Conservation (phyloP, 2,113 vertebrate species). For the Oreochromis tanganicae region DNA sequence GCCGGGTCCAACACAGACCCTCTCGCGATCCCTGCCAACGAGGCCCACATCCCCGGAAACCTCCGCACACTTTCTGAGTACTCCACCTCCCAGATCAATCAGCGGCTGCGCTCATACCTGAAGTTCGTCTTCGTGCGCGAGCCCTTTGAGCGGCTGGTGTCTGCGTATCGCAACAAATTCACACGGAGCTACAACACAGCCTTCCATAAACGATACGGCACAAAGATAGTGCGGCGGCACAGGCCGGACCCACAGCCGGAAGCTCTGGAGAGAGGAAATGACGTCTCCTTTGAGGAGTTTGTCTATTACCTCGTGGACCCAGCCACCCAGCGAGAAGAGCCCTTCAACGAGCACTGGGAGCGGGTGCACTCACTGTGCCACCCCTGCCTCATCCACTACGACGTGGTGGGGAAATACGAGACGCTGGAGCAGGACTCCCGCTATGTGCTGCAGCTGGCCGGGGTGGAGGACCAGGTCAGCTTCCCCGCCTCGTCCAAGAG, state of each 20-base stretch:
- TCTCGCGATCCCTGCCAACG: slow-evolving; percentile 79
- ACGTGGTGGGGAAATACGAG: slow-evolving; percentile 93
- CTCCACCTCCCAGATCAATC: slow-evolving; percentile 81
- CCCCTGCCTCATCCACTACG: slow-evolving; percentile 89
- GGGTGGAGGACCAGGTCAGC: slow-evolving; percentile 72
- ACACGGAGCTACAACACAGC: slow-evolving; percentile 85
- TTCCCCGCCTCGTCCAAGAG: slow-evolving; percentile 79
- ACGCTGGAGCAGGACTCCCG: slow-evolving; percentile 88
- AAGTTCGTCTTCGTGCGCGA: slow-evolving; percentile 92
- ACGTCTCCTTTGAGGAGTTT: slow-evolving; percentile 91
- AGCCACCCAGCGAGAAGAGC: slow-evolving; percentile 81
- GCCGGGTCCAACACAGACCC: slow-evolving; percentile 77
- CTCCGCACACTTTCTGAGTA: slow-evolving; percentile 84
- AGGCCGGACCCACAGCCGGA: slow-evolving; percentile 70
- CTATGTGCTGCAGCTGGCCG: slow-evolving; percentile 84
- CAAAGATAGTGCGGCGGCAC: slow-evolving; percentile 86
- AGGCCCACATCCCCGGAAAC: slow-evolving; percentile 82
- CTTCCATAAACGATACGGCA: slow-evolving; percentile 89
- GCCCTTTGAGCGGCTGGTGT: slow-evolving; percentile 91
- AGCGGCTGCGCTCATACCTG: slow-evolving; percentile 86
- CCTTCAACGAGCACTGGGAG: slow-evolving; percentile 97
- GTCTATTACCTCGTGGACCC: slow-evolving; percentile 91
- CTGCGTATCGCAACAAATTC: slow-evolving; percentile 92
- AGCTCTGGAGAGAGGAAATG: slow-evolving; percentile 80
- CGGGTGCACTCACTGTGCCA: slow-evolving; percentile 88